Conservation (phyloP, 2,888 invertebrate genomes). For the Dioctria rufipes region DNA sequence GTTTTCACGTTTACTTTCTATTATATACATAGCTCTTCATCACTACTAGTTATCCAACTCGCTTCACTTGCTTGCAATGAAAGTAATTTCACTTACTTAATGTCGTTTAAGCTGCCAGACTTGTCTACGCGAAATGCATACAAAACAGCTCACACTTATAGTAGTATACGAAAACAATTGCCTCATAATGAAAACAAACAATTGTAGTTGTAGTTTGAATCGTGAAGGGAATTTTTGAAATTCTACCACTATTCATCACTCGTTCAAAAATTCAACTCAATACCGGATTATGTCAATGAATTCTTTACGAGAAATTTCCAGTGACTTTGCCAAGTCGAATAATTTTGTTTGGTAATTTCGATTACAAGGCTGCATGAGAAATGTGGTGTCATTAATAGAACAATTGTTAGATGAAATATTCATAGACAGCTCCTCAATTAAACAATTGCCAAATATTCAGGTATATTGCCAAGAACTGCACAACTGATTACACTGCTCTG, state of each 20-base stretch:
- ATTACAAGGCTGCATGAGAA: too few relatives aligned
- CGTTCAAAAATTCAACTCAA: conserved; percentile 16
- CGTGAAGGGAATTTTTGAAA: conserved; percentile 26
- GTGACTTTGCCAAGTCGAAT: conserved; percentile 1
- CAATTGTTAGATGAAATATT: too few relatives aligned
- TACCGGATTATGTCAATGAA: conserved; percentile 16
- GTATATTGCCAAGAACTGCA: too few relatives aligned
- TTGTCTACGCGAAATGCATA: not conserved
- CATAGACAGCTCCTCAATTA: too few relatives aligned
- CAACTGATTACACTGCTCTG: too few relatives aligned
- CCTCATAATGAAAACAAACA: conserved; percentile 11
- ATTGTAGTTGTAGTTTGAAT: conserved; percentile 19
- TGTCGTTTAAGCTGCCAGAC: not conserved
- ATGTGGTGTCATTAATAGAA: too few relatives aligned
- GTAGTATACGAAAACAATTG: not conserved
- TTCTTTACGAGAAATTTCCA: conserved; percentile 6
- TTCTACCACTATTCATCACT: not conserved
- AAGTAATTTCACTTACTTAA: conserved; percentile 42
- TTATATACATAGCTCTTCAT: not conserved
- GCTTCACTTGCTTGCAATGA: conserved; percentile 24
- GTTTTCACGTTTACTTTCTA: conserved; percentile 31
- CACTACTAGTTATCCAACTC: not conserved
- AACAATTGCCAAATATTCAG: too few relatives aligned
- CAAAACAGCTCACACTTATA: too few relatives aligned
- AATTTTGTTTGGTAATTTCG: not conserved